These are phyloP conservation scores for Mya arenaria DNA, from an alignment of 1,140 invertebrate species.

Conservation along the genomic window DNA sequence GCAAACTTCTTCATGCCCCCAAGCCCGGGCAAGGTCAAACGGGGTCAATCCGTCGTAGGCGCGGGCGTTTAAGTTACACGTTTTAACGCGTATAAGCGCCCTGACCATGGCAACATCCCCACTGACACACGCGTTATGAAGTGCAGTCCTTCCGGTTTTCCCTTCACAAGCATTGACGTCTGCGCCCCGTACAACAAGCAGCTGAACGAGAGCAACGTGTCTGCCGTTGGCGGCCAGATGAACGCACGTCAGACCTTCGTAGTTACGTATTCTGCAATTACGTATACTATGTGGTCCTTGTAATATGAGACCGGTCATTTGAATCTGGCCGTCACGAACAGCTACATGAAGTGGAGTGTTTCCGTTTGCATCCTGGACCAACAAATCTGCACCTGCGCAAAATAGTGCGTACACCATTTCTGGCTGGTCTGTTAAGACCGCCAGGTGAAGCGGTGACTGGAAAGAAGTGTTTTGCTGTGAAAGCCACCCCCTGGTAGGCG, in stretches of 20 bases:
- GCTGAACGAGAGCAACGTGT: constrained; percentile 11
- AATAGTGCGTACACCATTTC: constrained; percentile 85
- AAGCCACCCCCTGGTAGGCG: background rate
- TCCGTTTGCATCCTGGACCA: constrained; percentile 51
- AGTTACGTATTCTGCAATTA: constrained; percentile 19
- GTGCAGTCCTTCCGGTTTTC: constrained; percentile 67
- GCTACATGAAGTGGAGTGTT: constrained; percentile 91
- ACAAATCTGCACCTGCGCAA: constrained; percentile 84
- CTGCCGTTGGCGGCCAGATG: constrained; percentile 34
- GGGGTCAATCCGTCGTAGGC: constrained; percentile 65
- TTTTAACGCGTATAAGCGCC: constrained; percentile 43
- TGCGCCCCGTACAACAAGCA: background rate
- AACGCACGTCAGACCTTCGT: constrained; percentile 25
- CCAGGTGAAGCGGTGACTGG: constrained; percentile 87
- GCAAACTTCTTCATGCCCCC: constrained; percentile 43
- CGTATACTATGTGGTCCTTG: background rate
- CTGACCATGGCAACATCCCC: constrained; percentile 57
- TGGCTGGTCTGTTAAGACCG: constrained; percentile 86
- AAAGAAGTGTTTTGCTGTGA: constrained; percentile 46
- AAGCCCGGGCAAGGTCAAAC: constrained; percentile 59
- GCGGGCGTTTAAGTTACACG: constrained; percentile 62
- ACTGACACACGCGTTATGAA: constrained; percentile 67
- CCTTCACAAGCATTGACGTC: constrained; percentile 58
- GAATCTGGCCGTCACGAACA: constrained; percentile 86
- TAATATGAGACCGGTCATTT: constrained; percentile 7